Conservation (phyloP, 2,113 vertebrate species). For the Rhinolophus sinicus region DNA sequence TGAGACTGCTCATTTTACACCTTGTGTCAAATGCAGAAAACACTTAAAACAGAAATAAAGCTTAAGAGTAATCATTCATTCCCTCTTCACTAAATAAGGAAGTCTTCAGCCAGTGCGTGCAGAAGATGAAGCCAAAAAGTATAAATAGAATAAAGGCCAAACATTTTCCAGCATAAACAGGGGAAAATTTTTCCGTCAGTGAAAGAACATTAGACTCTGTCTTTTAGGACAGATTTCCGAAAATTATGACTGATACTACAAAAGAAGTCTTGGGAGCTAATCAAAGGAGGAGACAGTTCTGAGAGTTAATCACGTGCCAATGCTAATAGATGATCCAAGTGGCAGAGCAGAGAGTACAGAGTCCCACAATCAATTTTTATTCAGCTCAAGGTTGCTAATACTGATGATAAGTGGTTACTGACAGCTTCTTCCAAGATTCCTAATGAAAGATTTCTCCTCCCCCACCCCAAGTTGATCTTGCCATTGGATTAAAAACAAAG, state of each 20-base stretch:
- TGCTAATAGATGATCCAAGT: slow-evolving; percentile 72
- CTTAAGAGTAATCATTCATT: slow-evolving; percentile 28
- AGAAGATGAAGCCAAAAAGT: slow-evolving; percentile 52
- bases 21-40: slow-evolving; percentile 44
- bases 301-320: slow-evolving; percentile 77
- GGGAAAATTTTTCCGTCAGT: slow-evolving; percentile 6
- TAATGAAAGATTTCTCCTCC: slow-evolving; percentile 34
- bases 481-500: background rate
- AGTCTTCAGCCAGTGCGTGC: slow-evolving; percentile 44
- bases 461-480: background rate
- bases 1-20: slow-evolving; percentile 38
- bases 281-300: slow-evolving; percentile 67
- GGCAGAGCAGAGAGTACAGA: slow-evolving; percentile 61
- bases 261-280: slow-evolving; percentile 69
- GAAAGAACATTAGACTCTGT: background rate
- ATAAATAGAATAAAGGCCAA: slow-evolving; percentile 67
- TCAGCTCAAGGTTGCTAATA: slow-evolving; percentile 52
- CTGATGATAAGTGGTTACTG: slow-evolving; percentile 69
- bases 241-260: slow-evolving; percentile 67
- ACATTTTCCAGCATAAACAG: slow-evolving; percentile 44
- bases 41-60: slow-evolving; percentile 54
- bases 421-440: slow-evolving; percentile 52
- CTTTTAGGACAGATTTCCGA: slow-evolving; percentile 54
- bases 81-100: slow-evolving; percentile 64
- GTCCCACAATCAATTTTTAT: slow-evolving; percentile 65